Evolutionary conservation across 2,797 vertebrate genomes (phyloP), one percentile per base, ranked within the genome.

Genomic region (Macroramphosus scolopax): DNA sequence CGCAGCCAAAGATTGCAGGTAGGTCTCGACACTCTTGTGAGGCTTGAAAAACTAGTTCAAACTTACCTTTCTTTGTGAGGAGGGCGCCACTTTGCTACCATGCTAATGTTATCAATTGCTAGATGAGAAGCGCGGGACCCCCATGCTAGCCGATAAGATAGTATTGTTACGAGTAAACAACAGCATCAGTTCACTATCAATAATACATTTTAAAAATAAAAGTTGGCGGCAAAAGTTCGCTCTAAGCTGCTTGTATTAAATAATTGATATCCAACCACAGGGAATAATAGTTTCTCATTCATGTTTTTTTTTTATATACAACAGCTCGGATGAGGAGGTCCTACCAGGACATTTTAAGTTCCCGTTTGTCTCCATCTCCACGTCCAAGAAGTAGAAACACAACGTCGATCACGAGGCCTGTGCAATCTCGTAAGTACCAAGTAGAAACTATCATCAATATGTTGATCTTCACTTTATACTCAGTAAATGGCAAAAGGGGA

Each of bases 1-100:
- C 89, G 0, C 89, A 91, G 46, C 89, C 89, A 1, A 89, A 89
- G 69, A 85, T 80, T n/a, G 72, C 83, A 54, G 84, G 88, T 89
- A 60, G 63, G 81, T 8, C 8, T 1, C 11, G 12, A 11, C n/a
- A 20, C 13, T 17, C 25, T 42, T 41, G 11, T 29, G 10, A 29
- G 11, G 28, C 28, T 11, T 6, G 20, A 3, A 22, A 6, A 22
- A 22, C 20, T 22, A 22, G 20, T 22, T 29, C 10, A 10, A n/a
- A n/a, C n/a, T 10, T 11, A 11, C 1, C 7, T 8, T 14, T 34
- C 8, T 40, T 37, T 31, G 57, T 34, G 8, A 7, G 3, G 2
- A 9, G 18, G 37, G 58, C 63, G 70, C 47, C 48, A 44, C 18
- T 49, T 55, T 56, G 61, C 55, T 57, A 31, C 17, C 17, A 26